Percentiles rank a stretch among this genome's conserved stretches.
Conservation (phyloP, 2,888 invertebrate species). For the Aporophyla nigra region DNA sequence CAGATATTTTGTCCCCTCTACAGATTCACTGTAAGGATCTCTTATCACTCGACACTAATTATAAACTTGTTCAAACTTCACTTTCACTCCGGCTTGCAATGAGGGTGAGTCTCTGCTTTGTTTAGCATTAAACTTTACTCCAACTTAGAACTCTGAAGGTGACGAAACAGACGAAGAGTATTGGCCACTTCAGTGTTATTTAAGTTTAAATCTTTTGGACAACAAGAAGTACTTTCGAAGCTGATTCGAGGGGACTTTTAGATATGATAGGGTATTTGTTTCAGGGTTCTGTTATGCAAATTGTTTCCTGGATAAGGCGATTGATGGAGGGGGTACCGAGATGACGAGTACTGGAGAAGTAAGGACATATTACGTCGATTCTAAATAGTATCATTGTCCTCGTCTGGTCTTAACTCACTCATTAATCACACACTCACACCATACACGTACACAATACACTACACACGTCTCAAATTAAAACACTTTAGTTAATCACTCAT, state of each 20-base stretch:
- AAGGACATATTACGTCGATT: too few species aligned
- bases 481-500: too few species aligned
- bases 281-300: slow-evolving; percentile 52
- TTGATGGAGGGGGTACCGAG: slow-evolving; percentile 14
- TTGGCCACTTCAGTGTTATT: slow-evolving; percentile 60
- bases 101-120: slow-evolving; percentile 67
- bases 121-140: slow-evolving; percentile 69
- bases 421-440: too few species aligned
- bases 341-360: too few species aligned
- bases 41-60: slow-evolving; percentile 75
- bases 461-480: too few species aligned
- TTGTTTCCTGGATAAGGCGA: slow-evolving; percentile 25
- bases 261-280: slow-evolving; percentile 55
- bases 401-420: too few species aligned
- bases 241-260: slow-evolving; percentile 46
- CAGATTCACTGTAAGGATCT: slow-evolving; percentile 58
- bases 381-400: too few species aligned
- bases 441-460: too few species aligned
- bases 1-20: slow-evolving; percentile 62
- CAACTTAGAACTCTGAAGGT: slow-evolving; percentile 61
- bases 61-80: slow-evolving; percentile 73
- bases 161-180: slow-evolving; percentile 51
- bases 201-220: slow-evolving; percentile 56
- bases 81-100: slow-evolving; percentile 66
- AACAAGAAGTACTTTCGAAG: slow-evolving; percentile 50